Base-by-base conservation (phyloP, 2,113 vertebrate genomes). In the Phaetusa simplex region DNA sequence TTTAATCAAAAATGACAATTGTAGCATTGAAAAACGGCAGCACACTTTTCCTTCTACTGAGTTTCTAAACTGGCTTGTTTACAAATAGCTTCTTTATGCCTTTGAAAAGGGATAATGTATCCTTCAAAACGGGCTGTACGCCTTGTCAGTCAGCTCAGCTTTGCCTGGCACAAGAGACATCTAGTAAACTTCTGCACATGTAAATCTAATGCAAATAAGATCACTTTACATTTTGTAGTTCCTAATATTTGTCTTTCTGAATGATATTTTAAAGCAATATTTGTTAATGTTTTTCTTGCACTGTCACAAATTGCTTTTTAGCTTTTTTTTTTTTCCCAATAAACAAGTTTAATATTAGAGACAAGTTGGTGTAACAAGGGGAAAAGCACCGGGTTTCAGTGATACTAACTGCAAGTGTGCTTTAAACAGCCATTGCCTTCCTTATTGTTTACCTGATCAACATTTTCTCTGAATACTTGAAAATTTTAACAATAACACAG, bases 381-480 rank as follows among this genome's bases (percentile, higher is more conserved):
- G 94, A 97, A 91, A 95, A 97, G 94, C 97, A 78, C 97, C 94
- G 93, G 89, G 90, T 97, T 92, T 93, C 84, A 93, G 94, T 97
- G 93, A 92, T 96, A 95, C 83, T 95, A 97, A 97, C 96, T 96
- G 93, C 84, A 96, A 91, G 96, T 1, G 96, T 97, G 96, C 98
- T 98, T 98, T 95, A 95, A 93, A 98, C 95, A 97, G 97, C 97
- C 97, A 97, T 97, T 98, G 98, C 98, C 98, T 98, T 98, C 97
- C 97, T 91, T 96, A 95, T 96, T 98, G 98, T 98, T 98, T 98
- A 98, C 97, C 98, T 98, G 97, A 97, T 97, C 95, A 97, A 97
- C 97, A 97, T 98, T 98, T 98, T 97, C 86, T 98, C 97, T 98
- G 97, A 97, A 98, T 98, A 98, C 98, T 98, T 98, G 98, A 98